Conservation (phyloP, 2,888 invertebrate species). For the Thera obeliscata region DNA sequence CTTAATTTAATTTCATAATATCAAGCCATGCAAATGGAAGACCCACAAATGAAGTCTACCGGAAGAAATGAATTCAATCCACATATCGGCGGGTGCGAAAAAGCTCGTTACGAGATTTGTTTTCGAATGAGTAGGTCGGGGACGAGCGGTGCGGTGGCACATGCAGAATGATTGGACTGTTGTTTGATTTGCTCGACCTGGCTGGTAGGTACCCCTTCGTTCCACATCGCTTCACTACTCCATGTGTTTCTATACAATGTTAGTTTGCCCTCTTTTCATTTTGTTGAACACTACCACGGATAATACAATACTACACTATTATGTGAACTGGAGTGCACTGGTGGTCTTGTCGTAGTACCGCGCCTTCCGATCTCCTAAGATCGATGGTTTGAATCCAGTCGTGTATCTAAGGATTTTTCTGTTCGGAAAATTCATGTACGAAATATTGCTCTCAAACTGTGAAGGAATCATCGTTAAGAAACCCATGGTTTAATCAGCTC, state of each 20-base stretch:
- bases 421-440: no score
- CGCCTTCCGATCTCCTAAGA: no score
- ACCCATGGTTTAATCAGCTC: no score
- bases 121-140: slow-evolving; percentile 52
- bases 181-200: slow-evolving; percentile 75
- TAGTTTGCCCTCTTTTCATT: slow-evolving; percentile 47
- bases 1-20: slow-evolving; percentile 3
- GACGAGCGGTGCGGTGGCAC: slow-evolving; percentile 47
- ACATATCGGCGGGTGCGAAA: slow-evolving; percentile 31
- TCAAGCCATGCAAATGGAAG: slow-evolving; percentile 17
- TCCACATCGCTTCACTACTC: slow-evolving; percentile 54
- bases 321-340: no score
- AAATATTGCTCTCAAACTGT: no score
- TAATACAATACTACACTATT: no score
- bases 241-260: slow-evolving; percentile 44
- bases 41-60: slow-evolving; percentile 28
- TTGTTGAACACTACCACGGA: slow-evolving; percentile 36
- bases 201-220: slow-evolving; percentile 50
- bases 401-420: no score
- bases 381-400: no score
- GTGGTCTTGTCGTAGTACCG: no score
- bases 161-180: slow-evolving; percentile 64
- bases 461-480: no score
- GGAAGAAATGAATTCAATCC: slow-evolving; percentile 29
- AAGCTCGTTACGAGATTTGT: slow-evolving; percentile 40